Evolutionary conservation across 2,888 invertebrate species (phyloP).

Genomic region (Lithophane ornitopus): DNA sequence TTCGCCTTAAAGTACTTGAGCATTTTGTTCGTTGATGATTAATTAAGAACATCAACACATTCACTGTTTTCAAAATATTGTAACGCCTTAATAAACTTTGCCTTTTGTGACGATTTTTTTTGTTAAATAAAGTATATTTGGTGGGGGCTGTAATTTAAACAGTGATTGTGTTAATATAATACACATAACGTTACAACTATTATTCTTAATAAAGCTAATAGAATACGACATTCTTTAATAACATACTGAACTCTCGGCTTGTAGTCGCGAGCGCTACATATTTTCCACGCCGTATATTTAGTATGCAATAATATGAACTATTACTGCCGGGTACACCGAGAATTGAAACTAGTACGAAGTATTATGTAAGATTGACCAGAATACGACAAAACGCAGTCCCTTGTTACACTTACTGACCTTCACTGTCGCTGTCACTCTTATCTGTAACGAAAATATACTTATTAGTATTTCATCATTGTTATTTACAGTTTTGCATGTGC

Average conservation of each 20-base stretch:
- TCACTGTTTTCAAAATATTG: constrained; percentile 84
- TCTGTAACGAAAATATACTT: constrained; percentile 91
- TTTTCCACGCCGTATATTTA: constrained; percentile 27
- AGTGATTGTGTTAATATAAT: constrained; percentile 91
- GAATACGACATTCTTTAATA: constrained; percentile 82
- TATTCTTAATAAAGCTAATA: constrained; percentile 85
- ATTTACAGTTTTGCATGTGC: constrained; percentile 38
- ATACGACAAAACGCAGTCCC: constrained; percentile 86
- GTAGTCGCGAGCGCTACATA: constrained; percentile 39
- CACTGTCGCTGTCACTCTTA: constrained; percentile 98
- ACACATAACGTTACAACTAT: constrained; percentile 78
- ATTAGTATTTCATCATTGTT: constrained; percentile 64
- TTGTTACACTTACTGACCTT: constrained; percentile 94
- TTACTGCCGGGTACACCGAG: constrained; percentile 74
- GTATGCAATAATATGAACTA: constrained; percentile 56
- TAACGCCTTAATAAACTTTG: constrained; percentile 61
- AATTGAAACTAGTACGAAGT: constrained; percentile 85
- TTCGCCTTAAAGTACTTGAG: constrained; percentile 89
- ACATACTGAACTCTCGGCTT: constrained; percentile 67
- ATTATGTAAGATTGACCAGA: constrained; percentile 90
- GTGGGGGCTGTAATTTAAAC: constrained; percentile 87
- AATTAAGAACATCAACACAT: constrained; percentile 88
- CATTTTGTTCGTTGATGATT: constrained; percentile 84
- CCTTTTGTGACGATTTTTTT: constrained; percentile 74
- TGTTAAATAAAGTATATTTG: constrained; percentile 80